Base-by-base conservation (phyloP, 2,113 vertebrate species). In the Zosterops lateralis region DNA sequence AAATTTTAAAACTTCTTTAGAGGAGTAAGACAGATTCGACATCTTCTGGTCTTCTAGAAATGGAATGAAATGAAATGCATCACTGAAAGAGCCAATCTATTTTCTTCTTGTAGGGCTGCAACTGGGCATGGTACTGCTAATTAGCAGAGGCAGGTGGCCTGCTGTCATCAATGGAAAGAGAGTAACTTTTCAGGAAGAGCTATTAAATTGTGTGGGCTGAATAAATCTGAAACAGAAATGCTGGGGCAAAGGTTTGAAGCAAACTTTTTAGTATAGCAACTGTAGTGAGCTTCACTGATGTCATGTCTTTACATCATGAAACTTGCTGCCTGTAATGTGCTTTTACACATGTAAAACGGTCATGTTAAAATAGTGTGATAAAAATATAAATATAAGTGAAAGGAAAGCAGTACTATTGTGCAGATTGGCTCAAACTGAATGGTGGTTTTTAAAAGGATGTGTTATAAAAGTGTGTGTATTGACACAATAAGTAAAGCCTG, bases 301-400 rank as follows among this genome's bases (percentile, higher is more conserved):
- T 0, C 0, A 2, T 3, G 8, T 42, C 36, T 71, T 67, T 14
- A 7, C 17, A 14, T 20, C 17, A 4, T 1, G 15, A 32, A 56
- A 56, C 21, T 48, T 44, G 8, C 7, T 56, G 38, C 36, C 57
- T 65, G 34, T 31, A 42, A 26, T 18, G 14, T 24, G 29, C 24
- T 91, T 84, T 80, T 45, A 42, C 24, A 9, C 29, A 18, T 13
- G 58, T 61, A 6, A 38, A 38, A 6, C 7, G 14, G 6, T 40
- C 17, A 0, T 19, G 40, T 19, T 64, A 24, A 34, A 54, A 40
- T 60, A 38, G 8, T 17, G 7, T 14, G 38, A 45, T 44, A 24
- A 65, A 83, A 74, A 31, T 38, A 57, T 8, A 14, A 51, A 18
- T 13, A 0, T 9, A 11, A 61, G 51, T 78, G 65, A 38, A 71